phyloP scores from a whole-genome alignment of 2,797 vertebrate genomes.

The Distichodus sexfasciatus region DNA sequence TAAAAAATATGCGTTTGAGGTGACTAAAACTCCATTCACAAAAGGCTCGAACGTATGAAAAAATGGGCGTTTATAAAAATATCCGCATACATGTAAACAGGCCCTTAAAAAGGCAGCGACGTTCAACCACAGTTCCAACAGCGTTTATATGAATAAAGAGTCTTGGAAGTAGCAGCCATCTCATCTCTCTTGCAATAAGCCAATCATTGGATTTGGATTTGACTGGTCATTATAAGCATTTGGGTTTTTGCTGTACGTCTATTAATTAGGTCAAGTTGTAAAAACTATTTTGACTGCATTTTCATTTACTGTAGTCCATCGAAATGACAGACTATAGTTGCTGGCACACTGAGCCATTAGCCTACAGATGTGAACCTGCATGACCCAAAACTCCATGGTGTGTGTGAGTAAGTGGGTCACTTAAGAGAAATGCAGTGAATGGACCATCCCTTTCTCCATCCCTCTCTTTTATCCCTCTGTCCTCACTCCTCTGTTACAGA shows the following conservation, averaged over 20 bases:
- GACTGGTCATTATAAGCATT: neutral
- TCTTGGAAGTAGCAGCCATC: neutral
- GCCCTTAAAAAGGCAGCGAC: neutral
- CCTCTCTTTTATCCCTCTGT: constrained; percentile 23
- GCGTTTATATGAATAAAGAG: neutral
- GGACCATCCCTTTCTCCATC: neutral
- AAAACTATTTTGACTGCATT: no score
- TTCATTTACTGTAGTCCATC: no score
- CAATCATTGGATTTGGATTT: neutral
- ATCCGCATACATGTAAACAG: no score
- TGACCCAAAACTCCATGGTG: neutral
- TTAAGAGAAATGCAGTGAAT: constrained; percentile 1
- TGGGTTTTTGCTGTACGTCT: neutral
- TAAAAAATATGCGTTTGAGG: no score
- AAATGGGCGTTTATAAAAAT: no score
- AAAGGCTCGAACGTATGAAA: no score
- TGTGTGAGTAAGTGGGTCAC: constrained; percentile 35
- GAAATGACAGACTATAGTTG: no score
- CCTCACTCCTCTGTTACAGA: constrained; percentile 52
- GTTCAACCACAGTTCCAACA: neutral
- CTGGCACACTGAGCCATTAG: neutral
- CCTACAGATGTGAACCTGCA: neutral
- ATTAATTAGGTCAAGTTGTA: neutral
- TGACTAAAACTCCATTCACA: no score
- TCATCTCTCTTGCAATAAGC: no score